Base-by-base conservation (phyloP, 2,113 vertebrate genomes). In the Zingel zingel region DNA sequence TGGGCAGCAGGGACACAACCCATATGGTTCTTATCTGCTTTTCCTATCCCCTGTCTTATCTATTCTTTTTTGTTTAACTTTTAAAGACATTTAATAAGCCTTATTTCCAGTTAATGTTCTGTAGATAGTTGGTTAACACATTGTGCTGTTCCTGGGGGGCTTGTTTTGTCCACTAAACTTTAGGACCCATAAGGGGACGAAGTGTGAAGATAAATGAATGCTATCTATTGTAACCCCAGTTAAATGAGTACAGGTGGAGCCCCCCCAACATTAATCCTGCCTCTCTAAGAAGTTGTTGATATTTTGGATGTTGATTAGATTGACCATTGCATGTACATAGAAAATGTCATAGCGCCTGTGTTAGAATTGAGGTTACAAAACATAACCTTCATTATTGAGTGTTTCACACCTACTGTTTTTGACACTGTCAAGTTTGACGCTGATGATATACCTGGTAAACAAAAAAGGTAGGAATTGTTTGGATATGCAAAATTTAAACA, bases 391-490 rank as follows among this genome's bases (percentile, higher is more conserved):
- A 33, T 66, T 50, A 45, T 36, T 64, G 18, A 62, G 21, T 12
- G 30, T 74, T 71, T 64, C 51, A 73, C 68, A 63, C 77, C 30
- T 58, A 66, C 15, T 16, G 12, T 50, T 59, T 71, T 59, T 75
- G 15, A 51, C 53, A 57, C 53, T 48, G 51, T 25, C 63, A 65
- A 13, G 19, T 57, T 81, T 63, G 33, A 23, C 2, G 4, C 21
- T 56, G 53, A 70, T 48, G 53, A 64, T 39, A 62, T 39, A 75
- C 43, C 57, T 68, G 36, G 70, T 67, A 68, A 75, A 84, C 27
- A 81, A 73, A 64, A 50, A 72, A 54, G 33, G n/a, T 2, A 47
- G 27, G 6, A 19, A 66, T 69, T 59, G 58, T 79, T 61, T 48
- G 33, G 0, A 58, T 36, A 50, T 53, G 53, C 21, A 15, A 8